Conservation (phyloP, 2,797 vertebrate species). For the Sandelia bainsii region DNA sequence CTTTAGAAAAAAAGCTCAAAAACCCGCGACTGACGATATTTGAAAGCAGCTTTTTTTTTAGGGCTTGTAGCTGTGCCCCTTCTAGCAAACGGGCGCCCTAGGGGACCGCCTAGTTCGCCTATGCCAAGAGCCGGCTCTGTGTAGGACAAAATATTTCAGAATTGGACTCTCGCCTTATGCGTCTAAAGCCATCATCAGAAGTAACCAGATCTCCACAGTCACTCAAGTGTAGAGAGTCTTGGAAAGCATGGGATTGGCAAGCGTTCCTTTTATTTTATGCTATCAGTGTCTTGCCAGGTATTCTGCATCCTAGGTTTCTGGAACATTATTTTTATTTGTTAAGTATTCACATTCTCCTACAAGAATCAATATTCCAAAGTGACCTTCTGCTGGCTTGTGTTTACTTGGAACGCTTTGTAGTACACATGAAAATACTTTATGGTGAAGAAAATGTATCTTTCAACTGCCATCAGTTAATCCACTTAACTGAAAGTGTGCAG, state of each 20-base stretch:
- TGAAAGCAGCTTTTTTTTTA: no score
- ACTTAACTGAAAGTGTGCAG: conserved; percentile 34
- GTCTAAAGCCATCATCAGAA: conserved; percentile 29
- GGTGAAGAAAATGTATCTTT: conserved; percentile 55
- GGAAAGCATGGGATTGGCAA: conserved; percentile 39
- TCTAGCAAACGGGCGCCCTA: no score
- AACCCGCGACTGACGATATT: no score
- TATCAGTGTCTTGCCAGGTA: conserved; percentile 26
- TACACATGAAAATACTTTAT: conserved; percentile 40
- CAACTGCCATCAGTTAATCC: conserved; percentile 57
- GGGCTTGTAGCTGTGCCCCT: no score
- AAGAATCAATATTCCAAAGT: conserved; percentile 24
- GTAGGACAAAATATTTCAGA: conserved; percentile 24
- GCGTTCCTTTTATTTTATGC: conserved; percentile 55
- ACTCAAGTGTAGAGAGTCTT: conserved; percentile 1
- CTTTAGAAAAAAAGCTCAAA: no score
- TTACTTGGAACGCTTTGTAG: conserved; percentile 19
- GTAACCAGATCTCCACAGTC: conserved; percentile 16
- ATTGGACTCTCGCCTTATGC: conserved; percentile 20
- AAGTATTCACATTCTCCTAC: conserved; percentile 43
- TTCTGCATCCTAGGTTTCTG: neutral
- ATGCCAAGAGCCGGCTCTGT: no score
- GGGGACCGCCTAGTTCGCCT: no score
- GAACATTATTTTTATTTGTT: conserved; percentile 35
- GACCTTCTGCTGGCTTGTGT: conserved; percentile 12